Percentiles rank a stretch among this genome's conserved stretches.
Evolutionary conservation across 2,797 vertebrate species (phyloP).

Genomic region (Otolemur crassicaudatus): DNA sequence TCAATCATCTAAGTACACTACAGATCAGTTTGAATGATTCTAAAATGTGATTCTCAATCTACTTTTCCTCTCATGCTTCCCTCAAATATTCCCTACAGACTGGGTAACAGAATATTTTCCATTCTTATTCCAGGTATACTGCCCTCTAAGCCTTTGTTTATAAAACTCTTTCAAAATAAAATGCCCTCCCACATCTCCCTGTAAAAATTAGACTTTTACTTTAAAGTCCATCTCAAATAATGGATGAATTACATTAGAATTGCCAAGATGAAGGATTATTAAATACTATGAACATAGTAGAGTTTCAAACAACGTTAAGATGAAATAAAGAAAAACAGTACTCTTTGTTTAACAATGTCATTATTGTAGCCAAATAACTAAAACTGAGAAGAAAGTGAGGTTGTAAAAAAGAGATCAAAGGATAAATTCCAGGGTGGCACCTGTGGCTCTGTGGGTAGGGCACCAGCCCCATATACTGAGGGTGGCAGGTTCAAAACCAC

Average conservation of each 20-base stretch:
- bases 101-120: neutral
- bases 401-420: neutral
- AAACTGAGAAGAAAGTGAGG: neutral
- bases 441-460: no score
- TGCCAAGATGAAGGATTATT: neutral
- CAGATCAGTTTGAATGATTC: neutral
- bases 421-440: neutral
- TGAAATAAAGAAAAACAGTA: neutral
- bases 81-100: neutral
- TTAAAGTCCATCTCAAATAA: neutral
- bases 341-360: neutral
- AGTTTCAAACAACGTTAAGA: neutral
- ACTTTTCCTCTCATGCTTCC: neutral
- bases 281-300: neutral
- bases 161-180: conserved; percentile 30
- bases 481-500: no score
- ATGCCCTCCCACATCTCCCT: neutral
- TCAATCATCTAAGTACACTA: neutral
- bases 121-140: neutral
- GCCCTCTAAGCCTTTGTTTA: neutral
- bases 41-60: neutral
- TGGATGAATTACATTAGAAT: neutral
- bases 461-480: no score
- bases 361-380: neutral
- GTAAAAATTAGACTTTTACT: neutral